A percentile compares a stretch with the other conserved stretches of the same genome.
phyloP scores from a whole-genome alignment of 2,888 invertebrate species.

The Orthosia gothica region DNA sequence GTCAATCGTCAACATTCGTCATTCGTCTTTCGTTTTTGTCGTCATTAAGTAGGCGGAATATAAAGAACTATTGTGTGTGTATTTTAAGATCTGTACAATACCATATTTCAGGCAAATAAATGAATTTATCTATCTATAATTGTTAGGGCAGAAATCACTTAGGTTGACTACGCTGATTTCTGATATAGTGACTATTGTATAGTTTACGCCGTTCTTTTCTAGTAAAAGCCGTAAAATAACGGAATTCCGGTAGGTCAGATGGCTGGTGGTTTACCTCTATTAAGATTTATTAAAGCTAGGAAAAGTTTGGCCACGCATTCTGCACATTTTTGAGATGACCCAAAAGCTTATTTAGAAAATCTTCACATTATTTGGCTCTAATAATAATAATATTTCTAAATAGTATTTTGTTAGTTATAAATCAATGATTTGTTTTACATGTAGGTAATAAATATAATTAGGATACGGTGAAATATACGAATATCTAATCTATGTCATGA shows the following conservation, averaged over 20 bases:
- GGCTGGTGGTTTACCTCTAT: neutral
- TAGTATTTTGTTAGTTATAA: neutral
- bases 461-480: neutral
- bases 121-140: too few species aligned
- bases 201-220: conserved; percentile 13
- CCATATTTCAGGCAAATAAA: too few species aligned
- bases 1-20: too few species aligned
- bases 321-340: conserved; percentile 2
- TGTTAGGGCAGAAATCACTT: too few species aligned
- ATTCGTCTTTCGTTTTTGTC: too few species aligned
- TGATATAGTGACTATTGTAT: neutral
- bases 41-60: too few species aligned
- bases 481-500: neutral
- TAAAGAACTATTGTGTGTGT: too few species aligned
- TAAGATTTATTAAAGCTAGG: neutral
- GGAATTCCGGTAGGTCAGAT: conserved; percentile 21
- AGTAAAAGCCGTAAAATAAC: conserved; percentile 29
- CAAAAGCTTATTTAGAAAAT: neutral
- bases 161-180: neutral
- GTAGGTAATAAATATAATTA: neutral
- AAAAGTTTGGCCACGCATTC: conserved; percentile 1
- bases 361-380: neutral
- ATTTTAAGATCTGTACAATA: too few species aligned
- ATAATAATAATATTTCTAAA: neutral
- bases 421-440: neutral